phyloP scores from a whole-genome alignment of 2,113 vertebrate genomes.

The Macaca mulatta region DNA sequence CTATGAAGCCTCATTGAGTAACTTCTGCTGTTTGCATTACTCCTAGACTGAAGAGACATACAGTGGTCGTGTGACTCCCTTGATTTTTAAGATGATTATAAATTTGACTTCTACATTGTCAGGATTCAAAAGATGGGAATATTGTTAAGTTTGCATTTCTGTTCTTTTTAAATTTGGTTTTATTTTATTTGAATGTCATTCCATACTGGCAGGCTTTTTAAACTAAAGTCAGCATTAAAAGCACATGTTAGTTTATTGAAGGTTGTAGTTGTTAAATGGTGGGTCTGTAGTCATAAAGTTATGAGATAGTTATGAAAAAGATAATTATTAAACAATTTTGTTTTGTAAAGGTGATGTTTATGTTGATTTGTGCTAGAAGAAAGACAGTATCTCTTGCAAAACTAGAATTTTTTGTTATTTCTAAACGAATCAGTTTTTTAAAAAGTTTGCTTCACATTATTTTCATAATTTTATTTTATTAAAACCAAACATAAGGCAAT shows the following conservation, averaged over 20 bases:
- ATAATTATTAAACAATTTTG: neutral
- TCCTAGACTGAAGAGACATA: neutral
- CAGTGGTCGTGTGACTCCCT: no score
- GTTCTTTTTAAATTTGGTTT: neutral
- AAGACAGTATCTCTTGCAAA: neutral
- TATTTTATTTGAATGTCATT: neutral
- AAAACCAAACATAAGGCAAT: neutral
- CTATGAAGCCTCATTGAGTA: neutral
- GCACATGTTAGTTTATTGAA: neutral
- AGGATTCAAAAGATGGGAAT: neutral
- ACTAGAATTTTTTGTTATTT: neutral
- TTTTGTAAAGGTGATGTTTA: neutral
- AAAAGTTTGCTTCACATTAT: neutral
- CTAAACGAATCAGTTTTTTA: neutral
- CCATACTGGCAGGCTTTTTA: neutral
- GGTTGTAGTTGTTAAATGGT: neutral
- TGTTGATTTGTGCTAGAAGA: neutral
- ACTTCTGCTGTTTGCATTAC: neutral
- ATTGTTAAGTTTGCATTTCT: neutral
- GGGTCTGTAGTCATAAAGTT: neutral
- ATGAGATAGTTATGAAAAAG: neutral
- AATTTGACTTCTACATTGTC: neutral
- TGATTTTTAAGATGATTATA: neutral
- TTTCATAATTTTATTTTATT: neutral
- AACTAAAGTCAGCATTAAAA: neutral